Evolutionary conservation across 2,888 invertebrate species (phyloP).

Genomic region (Yponomeuta sedellus): DNA sequence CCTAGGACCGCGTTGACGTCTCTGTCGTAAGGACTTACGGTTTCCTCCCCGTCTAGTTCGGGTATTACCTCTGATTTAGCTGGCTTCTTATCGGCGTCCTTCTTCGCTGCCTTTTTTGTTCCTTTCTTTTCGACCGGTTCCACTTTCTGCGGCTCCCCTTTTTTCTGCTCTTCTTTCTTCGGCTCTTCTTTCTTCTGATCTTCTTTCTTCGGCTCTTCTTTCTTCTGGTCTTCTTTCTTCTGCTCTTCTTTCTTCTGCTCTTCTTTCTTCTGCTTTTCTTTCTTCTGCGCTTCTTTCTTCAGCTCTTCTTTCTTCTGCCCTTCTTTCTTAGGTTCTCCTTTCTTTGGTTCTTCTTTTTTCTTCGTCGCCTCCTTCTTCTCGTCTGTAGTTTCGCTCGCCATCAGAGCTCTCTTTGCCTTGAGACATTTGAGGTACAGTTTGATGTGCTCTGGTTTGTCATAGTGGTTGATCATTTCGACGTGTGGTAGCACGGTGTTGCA

Average conservation of each 20-base stretch:
- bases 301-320: constrained; percentile 4
- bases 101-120: not conserved
- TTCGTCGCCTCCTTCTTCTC: constrained; percentile 13
- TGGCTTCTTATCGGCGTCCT: not conserved
- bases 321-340: constrained; percentile 11
- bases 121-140: constrained; percentile 3
- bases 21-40: not conserved
- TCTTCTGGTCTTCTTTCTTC: too few relatives aligned
- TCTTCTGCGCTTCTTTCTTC: constrained; percentile 11
- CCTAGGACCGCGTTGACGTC: constrained; percentile 25
- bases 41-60: constrained; percentile 19
- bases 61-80: not conserved
- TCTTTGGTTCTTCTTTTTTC: constrained; percentile 4
- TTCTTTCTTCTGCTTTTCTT: constrained; percentile 11
- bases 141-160: not conserved
- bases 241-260: not conserved
- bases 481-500: constrained; percentile 33
- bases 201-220: constrained; percentile 12
- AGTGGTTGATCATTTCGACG: constrained; percentile 26
- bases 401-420: constrained; percentile 1
- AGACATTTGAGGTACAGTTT: constrained; percentile 23
- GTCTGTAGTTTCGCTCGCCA: not conserved
- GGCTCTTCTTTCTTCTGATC: constrained; percentile 10
- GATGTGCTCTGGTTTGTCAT: constrained; percentile 27
- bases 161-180: not conserved